Evolutionary conservation across 2,797 vertebrate species (phyloP).

Genomic region (Morelia viridis): DNA sequence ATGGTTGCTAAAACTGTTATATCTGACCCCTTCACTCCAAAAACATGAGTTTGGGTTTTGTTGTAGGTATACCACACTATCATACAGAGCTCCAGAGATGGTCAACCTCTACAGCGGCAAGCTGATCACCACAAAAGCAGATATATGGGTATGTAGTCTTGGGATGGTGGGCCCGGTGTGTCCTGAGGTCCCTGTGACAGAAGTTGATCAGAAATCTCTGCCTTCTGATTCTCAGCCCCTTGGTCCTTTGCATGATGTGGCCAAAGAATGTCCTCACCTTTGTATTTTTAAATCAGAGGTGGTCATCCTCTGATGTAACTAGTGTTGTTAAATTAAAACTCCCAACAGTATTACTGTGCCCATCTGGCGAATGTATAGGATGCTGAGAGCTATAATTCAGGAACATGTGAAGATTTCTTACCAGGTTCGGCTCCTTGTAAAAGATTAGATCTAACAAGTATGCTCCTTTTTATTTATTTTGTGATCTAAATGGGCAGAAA

Average conservation of each 20-base stretch:
- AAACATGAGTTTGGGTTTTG: slow-evolving; percentile 30
- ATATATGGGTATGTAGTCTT: slow-evolving; percentile 88
- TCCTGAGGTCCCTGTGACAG: not conserved
- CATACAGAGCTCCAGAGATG: slow-evolving; percentile 98
- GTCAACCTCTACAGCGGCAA: slow-evolving; percentile 95
- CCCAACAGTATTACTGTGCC: too few species aligned
- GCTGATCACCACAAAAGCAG: slow-evolving; percentile 94
- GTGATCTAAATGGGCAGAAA: not conserved
- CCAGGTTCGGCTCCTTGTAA: not conserved
- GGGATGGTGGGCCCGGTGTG: rapidly evolving
- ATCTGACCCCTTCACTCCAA: not conserved
- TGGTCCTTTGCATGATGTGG: not conserved
- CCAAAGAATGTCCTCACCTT: not conserved
- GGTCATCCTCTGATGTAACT: too few species aligned
- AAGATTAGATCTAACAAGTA: not conserved
- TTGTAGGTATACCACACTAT: slow-evolving; percentile 93
- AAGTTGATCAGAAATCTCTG: not conserved
- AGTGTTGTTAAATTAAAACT: too few species aligned
- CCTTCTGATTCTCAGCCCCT: too few species aligned
- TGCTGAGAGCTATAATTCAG: too few species aligned
- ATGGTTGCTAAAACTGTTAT: rapidly evolving
- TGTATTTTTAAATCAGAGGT: not conserved
- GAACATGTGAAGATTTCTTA: too few species aligned
- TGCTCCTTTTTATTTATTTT: not conserved
- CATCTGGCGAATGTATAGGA: too few species aligned